Percentiles rank a stretch among this genome's conserved stretches.
These are phyloP conservation scores for Lepilemur ruficaudatus DNA, from an alignment of 2,797 vertebrate species.

Conservation along the genomic window DNA sequence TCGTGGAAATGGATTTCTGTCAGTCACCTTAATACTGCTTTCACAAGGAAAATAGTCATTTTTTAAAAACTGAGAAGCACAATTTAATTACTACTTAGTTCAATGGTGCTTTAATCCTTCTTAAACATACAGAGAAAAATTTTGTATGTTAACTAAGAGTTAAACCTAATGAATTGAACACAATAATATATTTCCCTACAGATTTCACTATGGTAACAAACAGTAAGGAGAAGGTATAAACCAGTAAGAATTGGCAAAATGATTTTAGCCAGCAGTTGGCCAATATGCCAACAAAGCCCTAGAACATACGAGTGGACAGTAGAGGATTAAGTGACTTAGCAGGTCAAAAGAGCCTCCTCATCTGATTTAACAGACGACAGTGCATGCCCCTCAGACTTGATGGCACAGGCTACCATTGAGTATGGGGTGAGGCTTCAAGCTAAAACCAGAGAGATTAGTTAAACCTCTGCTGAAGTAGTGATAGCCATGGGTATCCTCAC, in stretches of 20 bases:
- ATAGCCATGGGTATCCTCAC: neutral
- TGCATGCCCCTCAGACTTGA: neutral
- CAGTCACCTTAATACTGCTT: slow-evolving; percentile 63
- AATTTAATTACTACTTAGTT: neutral
- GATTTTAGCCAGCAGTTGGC: neutral
- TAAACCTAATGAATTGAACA: neutral
- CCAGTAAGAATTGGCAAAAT: neutral
- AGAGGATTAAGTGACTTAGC: neutral
- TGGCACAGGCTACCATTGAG: neutral
- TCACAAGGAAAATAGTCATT: slow-evolving; percentile 17
- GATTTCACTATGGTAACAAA: neutral
- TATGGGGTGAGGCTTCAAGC: neutral
- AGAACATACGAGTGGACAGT: neutral
- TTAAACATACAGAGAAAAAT: slow-evolving; percentile 1
- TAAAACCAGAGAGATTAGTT: neutral
- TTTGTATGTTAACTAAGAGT: neutral
- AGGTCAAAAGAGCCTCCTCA: fast-evolving
- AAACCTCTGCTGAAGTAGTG: neutral
- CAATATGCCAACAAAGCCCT: neutral
- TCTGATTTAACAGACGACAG: neutral
- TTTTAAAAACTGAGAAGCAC: neutral
- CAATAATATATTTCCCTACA: neutral
- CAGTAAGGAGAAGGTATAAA: neutral
- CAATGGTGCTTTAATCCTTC: neutral
- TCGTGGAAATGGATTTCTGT: slow-evolving; percentile 67